phyloP scores from a whole-genome alignment of 2,113 vertebrate species.

The Myanophis thanlyinensis region DNA sequence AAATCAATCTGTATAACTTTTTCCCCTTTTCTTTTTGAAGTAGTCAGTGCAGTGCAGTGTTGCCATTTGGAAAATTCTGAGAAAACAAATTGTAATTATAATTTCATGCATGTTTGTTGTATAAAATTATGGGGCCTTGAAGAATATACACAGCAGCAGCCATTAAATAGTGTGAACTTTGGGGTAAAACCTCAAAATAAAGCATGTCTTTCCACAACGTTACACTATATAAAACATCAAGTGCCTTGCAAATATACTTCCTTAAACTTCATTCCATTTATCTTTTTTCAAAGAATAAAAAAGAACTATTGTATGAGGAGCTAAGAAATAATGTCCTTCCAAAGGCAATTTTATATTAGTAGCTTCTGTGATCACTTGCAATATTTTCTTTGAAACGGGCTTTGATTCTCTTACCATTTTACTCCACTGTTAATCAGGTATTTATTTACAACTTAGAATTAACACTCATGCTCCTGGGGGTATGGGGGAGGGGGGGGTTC shows the following conservation, averaged over 20 bases:
- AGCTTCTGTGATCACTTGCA: neutral
- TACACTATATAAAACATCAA: neutral
- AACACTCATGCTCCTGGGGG: neutral
- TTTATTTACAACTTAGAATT: neutral
- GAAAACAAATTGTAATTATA: neutral
- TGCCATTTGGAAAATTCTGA: neutral
- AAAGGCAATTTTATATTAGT: conserved; percentile 13
- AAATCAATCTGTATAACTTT: neutral
- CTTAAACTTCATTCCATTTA: neutral
- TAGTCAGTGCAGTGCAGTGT: neutral
- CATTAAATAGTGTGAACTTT: neutral
- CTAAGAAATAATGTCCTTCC: conserved; percentile 9
- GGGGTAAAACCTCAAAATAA: neutral
- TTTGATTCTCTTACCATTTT: neutral
- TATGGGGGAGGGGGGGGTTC: neutral
- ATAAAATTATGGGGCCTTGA: neutral
- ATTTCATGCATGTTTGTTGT: neutral
- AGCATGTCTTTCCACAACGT: neutral
- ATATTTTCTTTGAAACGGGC: neutral
- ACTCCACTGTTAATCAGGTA: neutral
- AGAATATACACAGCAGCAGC: neutral
- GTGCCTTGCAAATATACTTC: neutral
- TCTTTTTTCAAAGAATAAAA: neutral
- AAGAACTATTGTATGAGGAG: conserved; percentile 1
- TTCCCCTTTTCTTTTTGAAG: neutral